Conservation (phyloP, 1,140 invertebrate genomes). For the Orchesella cincta region DNA sequence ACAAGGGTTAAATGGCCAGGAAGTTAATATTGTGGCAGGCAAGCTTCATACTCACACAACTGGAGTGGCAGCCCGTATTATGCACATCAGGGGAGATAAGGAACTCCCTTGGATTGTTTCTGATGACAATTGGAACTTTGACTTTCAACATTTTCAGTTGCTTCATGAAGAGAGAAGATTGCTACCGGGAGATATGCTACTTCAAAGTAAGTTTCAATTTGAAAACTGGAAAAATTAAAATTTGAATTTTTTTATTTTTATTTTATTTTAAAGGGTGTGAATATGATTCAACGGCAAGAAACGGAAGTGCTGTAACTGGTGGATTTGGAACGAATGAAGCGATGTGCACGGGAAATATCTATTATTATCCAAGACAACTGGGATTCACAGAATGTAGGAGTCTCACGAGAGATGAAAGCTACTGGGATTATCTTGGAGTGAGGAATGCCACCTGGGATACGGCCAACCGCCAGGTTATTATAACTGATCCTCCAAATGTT, state of each 20-base stretch:
- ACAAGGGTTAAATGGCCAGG: slow-evolving; percentile 17
- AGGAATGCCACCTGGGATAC: neutral
- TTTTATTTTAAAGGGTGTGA: slow-evolving; percentile 66
- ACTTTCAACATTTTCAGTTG: slow-evolving; percentile 61
- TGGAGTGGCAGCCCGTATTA: slow-evolving; percentile 65
- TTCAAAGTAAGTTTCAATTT: slow-evolving; percentile 8
- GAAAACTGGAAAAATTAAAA: neutral
- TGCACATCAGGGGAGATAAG: slow-evolving; percentile 65
- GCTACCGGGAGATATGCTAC: slow-evolving; percentile 37
- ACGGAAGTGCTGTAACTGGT: slow-evolving; percentile 76
- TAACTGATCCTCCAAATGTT: neutral
- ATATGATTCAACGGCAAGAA: slow-evolving; percentile 73
- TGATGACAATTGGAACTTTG: slow-evolving; percentile 69
- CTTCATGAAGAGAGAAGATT: slow-evolving; percentile 30
- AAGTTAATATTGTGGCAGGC: slow-evolving; percentile 36
- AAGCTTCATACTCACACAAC: slow-evolving; percentile 38
- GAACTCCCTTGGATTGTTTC: slow-evolving; percentile 67
- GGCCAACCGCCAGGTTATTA: neutral
- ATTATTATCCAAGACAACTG: slow-evolving; percentile 31
- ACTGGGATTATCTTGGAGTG: neutral
- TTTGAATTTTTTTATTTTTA: neutral
- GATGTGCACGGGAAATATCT: slow-evolving; percentile 21
- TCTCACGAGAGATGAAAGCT: neutral
- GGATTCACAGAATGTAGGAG: neutral
- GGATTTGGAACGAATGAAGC: slow-evolving; percentile 80